Evolutionary conservation across 2,888 invertebrate species (phyloP), one percentile per base, ranked within the genome.

Genomic region (Himalopsyche anomala): DNA sequence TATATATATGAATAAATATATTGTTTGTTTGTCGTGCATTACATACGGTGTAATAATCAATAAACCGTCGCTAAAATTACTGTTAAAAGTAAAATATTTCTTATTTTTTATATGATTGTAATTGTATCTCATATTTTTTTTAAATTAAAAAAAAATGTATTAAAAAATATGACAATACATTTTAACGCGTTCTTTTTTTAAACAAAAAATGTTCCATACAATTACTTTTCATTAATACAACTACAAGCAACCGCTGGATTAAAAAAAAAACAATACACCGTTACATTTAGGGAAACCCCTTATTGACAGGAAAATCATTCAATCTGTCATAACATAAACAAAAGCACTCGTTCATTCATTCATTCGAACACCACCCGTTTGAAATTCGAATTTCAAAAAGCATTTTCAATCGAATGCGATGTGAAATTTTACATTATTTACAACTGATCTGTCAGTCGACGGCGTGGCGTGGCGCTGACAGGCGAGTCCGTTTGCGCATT

Each of bases 361-460:
- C 62, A 85, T 85, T 85, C 42, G 12, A 85, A 79, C 82, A 74
- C 38, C 19, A 36, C 55, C 55, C 28, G 56, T 19, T 51, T 9
- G 55, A 55, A 55, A 82, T 38, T 55, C 82, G 82, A 55, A 51
- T 54, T 82, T 55, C 54, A 51, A 82, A 81, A 82, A 40, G 74
- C 74, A 74, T 74, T 74, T 74, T 74, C 74, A 74, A 74, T 74
- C 74, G 74, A 86, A 82, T 62, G 84, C 80, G 69, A 36, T 84
- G 79, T 81, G 56, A 74, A 85, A 85, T 80, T 87, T 56, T 62
- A 84, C 82, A 85, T 83, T 85, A 87, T 85, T 87, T 85, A 87
- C 87, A 87, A 87, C 85, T 87, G 87, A 87, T 84, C 85, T 87
- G 87, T 80, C 84, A 80, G 85, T 85, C 51, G 82, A 79, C 42